These are phyloP conservation scores for Ptychobarbus kaznakovi DNA, from an alignment of 2,797 vertebrate species.

Conservation along the genomic window DNA sequence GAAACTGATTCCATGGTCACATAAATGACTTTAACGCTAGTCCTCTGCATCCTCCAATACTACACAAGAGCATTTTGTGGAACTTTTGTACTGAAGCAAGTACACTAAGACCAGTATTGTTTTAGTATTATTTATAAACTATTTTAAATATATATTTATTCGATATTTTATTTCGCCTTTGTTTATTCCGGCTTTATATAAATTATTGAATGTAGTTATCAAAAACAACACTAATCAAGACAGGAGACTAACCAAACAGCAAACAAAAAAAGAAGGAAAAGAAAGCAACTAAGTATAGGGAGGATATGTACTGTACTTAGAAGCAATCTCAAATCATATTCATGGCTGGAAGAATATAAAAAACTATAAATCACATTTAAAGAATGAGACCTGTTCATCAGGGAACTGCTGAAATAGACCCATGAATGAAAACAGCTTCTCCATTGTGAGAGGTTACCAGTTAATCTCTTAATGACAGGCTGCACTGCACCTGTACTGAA, in stretches of 20 bases:
- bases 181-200: not conserved
- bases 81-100: not conserved
- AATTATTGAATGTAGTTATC: not conserved
- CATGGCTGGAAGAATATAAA: not conserved
- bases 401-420: not conserved
- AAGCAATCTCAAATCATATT: not conserved
- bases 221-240: not conserved
- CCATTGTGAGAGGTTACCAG: not conserved
- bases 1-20: constrained; percentile 37
- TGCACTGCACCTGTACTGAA: not conserved
- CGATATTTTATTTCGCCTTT: not conserved
- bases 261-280: not conserved
- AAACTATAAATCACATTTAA: not conserved
- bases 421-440: not conserved
- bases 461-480: not conserved
- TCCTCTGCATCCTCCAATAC: not conserved
- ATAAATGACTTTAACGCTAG: not conserved
- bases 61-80: not conserved
- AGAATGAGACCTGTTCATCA: not conserved
- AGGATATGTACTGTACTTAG: not conserved
- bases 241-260: constrained; percentile 21
- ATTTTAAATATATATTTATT: not conserved
- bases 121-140: not conserved
- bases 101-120: not conserved
- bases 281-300: not conserved